A percentile compares a stretch with the other conserved stretches of the same genome.
Conservation (phyloP, 2,113 vertebrate genomes). For the Muscicapa adusta region DNA sequence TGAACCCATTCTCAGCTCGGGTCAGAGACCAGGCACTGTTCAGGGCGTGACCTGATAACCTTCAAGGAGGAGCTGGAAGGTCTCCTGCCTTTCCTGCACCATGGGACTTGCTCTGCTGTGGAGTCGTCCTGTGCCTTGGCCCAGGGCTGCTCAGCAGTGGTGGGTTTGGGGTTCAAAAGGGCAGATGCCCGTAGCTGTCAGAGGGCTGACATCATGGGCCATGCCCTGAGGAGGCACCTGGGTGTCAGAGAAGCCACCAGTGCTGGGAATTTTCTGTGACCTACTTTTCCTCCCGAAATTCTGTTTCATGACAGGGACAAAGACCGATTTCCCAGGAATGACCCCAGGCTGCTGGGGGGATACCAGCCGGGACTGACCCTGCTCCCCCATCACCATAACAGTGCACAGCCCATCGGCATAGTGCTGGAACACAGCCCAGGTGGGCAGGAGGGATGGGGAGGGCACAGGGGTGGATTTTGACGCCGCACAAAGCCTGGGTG, state of each 20-base stretch:
- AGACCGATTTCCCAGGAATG: fast-evolving
- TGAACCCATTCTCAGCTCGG: background rate
- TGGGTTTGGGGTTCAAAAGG: background rate
- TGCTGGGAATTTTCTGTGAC: background rate
- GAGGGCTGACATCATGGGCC: background rate
- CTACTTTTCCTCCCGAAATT: background rate
- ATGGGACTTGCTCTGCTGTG: background rate
- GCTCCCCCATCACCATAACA: fast-evolving
- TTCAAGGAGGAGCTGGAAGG: background rate
- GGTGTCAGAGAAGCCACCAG: background rate
- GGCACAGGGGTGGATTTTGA: background rate
- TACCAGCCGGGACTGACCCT: background rate
- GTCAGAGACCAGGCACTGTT: background rate
- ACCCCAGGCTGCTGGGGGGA: no score
- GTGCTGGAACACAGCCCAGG: fast-evolving
- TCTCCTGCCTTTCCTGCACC: background rate
- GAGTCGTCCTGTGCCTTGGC: background rate
- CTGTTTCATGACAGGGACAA: background rate
- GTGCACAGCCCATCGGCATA: fast-evolving
- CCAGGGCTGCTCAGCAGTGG: background rate
- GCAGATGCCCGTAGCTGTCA: background rate
- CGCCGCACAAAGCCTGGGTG: fast-evolving
- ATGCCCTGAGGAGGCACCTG: background rate
- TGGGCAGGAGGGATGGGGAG: background rate
- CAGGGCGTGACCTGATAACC: background rate